Conservation (phyloP, 2,797 vertebrate species). For the Lacerta bilineata region DNA sequence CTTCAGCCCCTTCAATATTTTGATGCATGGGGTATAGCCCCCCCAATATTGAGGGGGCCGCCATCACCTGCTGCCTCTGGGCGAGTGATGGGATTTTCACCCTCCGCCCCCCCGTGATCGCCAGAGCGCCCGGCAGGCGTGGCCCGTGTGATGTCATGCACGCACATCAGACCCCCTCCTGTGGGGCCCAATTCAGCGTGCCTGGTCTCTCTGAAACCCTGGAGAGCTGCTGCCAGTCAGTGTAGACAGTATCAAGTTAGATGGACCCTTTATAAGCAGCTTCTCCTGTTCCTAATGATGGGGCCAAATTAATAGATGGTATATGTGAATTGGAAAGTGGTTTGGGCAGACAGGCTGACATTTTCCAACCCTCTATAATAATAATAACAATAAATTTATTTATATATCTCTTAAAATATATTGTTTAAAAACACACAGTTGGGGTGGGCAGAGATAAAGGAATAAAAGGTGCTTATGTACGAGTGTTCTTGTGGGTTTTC, state of each 20-base stretch:
- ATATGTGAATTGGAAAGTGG: neutral
- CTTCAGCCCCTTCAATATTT: no score
- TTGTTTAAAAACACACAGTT: neutral
- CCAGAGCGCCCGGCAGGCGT: no score
- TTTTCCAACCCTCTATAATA: neutral
- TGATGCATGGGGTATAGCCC: no score
- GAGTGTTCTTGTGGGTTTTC: neutral
- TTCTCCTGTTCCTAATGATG: neutral
- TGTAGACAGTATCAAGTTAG: neutral
- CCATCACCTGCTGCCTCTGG: no score
- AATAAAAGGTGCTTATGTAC: neutral
- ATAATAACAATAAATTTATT: no score
- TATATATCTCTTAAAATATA: neutral
- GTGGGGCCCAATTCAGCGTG: neutral
- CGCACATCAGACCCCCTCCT: neutral
- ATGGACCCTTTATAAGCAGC: neutral
- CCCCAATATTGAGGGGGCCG: no score
- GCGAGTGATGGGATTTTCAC: no score
- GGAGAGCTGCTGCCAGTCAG: neutral
- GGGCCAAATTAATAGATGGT: neutral
- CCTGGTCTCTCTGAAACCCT: neutral
- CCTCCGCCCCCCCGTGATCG: no score
- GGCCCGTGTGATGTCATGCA: no score
- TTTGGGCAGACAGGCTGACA: no score
- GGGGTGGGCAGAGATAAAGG: neutral